Conservation (phyloP, 1,140 invertebrate genomes). For the Scaptomyza graminum region DNA sequence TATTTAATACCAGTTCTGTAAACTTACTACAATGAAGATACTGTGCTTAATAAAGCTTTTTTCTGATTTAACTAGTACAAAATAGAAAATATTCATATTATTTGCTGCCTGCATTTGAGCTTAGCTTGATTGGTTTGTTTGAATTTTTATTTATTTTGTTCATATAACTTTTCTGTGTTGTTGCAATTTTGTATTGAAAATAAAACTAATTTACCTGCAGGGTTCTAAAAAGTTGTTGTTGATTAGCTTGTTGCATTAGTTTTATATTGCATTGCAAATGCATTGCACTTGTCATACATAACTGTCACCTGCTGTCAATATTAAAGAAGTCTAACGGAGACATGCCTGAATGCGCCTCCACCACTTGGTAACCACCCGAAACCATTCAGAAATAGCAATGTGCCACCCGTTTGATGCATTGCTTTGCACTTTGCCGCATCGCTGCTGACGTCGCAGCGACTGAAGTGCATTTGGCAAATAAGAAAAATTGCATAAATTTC, state of each 20-base stretch:
- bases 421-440: slow-evolving; percentile 70
- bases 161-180: no score
- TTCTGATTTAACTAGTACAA: neutral
- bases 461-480: slow-evolving; percentile 81
- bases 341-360: neutral
- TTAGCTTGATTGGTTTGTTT: no score
- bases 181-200: no score
- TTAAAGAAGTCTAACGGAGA: slow-evolving; percentile 43
- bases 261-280: slow-evolving; percentile 23
- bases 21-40: neutral
- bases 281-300: slow-evolving; percentile 40
- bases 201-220: neutral
- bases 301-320: slow-evolving; percentile 62
- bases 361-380: slow-evolving; percentile 1
- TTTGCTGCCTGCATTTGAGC: no score
- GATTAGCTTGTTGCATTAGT: slow-evolving; percentile 18
- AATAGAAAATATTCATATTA: neutral
- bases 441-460: slow-evolving; percentile 48
- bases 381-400: neutral
- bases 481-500: slow-evolving; percentile 83
- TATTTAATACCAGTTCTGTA: neutral
- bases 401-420: slow-evolving; percentile 73
- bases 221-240: slow-evolving; percentile 12
- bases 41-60: neutral
- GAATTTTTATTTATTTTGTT: no score